Evolutionary conservation across 1,140 invertebrate species (phyloP), one percentile per base, ranked within the genome.

Genomic region (Eumaeus atala): DNA sequence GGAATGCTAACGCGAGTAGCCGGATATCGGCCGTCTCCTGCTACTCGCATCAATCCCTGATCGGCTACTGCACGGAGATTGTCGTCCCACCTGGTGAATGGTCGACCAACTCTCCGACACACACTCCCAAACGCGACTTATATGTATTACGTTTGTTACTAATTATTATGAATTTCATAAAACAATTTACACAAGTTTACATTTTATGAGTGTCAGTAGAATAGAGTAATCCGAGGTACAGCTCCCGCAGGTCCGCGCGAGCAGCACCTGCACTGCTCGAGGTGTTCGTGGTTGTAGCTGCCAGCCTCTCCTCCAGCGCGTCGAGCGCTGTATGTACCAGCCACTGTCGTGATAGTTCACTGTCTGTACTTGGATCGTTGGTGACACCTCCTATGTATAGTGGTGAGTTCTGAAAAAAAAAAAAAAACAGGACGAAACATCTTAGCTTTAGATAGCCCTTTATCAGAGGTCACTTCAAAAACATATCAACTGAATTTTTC

Each of bases 151-250:
- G n/a, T n/a, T n/a, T n/a, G n/a, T n/a, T n/a, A n/a, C n/a, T 42
- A 48, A 50, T 16, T 52, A 21, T 38, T 18, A n/a, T n/a, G n/a
- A n/a, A n/a, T 16, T 10, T 18, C 34, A 48, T 14, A 33, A 57
- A 55, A 37, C 35, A 54, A 17, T 35, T n/a, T 51, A n/a, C 6
- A 37, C 44, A 55, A 48, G 14, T 48, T 67, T 93, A 98, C 95
- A 98, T 95, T 92, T 97, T 98, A 84, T 97, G 96, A 64, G 96
- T 96, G 89, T 98, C 97, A n/a, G 96, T 95, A 1, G 96, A 95
- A 87, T 97, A 97, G 1, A 99, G 88, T 49, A 96, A 87, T 16
- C 97, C 97, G 37, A 98, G 90, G 83, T 98, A 98, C 0, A 98
- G 89, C 81, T 99, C 97, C 69, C 95, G 88, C 17, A 93, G 86